Conservation (phyloP, 2,797 vertebrate species). For the Rhinogobio ventralis region DNA sequence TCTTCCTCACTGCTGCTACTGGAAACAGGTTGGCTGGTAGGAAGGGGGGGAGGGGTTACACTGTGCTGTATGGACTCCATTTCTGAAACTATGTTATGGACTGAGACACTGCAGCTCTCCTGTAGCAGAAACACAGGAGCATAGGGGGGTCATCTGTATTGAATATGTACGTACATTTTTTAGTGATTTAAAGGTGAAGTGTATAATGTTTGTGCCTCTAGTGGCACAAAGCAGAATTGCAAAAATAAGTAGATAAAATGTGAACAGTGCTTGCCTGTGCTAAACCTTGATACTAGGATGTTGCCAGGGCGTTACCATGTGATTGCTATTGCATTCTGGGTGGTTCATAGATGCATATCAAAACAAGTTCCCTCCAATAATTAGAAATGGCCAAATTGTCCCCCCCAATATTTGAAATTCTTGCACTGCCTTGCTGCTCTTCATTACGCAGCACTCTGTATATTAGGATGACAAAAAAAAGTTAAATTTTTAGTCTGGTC, state of each 20-base stretch:
- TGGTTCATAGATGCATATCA: not conserved
- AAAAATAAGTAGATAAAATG: not conserved
- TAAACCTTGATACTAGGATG: not conserved
- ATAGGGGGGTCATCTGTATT: constrained; percentile 2
- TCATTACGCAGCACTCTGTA: too few relatives aligned
- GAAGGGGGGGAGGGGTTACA: constrained; percentile 59
- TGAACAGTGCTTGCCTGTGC: not conserved
- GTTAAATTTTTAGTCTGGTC: too few relatives aligned
- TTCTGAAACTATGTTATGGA: constrained; percentile 92
- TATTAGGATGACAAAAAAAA: too few relatives aligned
- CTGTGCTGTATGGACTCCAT: constrained; percentile 88
- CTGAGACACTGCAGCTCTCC: constrained; percentile 80
- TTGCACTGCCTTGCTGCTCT: too few relatives aligned
- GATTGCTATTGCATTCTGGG: not conserved
- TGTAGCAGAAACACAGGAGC: constrained; percentile 41
- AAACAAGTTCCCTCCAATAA: too few relatives aligned
- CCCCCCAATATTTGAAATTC: too few relatives aligned
- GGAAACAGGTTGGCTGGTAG: constrained; percentile 45
- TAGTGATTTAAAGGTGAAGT: constrained; percentile 36
- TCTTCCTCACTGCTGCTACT: constrained; percentile 59
- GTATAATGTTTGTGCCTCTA: constrained; percentile 8
- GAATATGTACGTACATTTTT: not conserved
- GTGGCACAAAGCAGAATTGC: not conserved
- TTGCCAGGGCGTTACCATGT: not conserved
- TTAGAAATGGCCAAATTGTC: too few relatives aligned